Evolutionary conservation across 2,113 vertebrate species (phyloP).

Genomic region (Epinephelus fuscoguttatus): DNA sequence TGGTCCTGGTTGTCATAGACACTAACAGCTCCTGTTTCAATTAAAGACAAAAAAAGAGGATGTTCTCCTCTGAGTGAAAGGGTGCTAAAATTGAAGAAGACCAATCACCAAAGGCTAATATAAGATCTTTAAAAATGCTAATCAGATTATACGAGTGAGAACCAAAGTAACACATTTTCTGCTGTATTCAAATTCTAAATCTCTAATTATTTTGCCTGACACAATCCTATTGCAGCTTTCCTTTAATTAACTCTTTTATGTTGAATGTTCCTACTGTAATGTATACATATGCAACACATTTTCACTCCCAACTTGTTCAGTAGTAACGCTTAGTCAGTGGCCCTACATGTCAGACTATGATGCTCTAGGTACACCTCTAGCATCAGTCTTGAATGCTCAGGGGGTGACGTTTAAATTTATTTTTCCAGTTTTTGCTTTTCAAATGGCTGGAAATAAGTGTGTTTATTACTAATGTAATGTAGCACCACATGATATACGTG

Average conservation of each 20-base stretch:
- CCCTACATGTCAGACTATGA: no score
- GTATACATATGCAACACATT: neutral
- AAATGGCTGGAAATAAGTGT: no score
- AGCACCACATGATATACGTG: no score
- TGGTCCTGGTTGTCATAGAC: conserved; percentile 52
- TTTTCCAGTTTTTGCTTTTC: no score
- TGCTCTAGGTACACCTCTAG: no score
- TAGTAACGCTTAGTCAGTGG: no score
- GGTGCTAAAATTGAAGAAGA: conserved; percentile 1
- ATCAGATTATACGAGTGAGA: neutral
- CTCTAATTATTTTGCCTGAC: no score
- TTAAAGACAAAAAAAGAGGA: conserved; percentile 44
- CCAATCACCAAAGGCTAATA: neutral
- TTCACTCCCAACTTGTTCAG: no score
- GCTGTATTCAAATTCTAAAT: neutral
- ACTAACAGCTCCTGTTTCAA: conserved; percentile 34
- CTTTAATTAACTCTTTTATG: neutral
- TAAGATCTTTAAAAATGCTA: neutral
- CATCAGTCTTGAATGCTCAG: no score
- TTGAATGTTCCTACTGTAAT: neutral
- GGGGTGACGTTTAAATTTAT: no score
- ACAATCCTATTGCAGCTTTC: neutral
- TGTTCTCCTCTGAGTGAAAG: neutral
- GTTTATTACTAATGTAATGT: no score
- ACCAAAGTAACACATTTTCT: neutral